Evolutionary conservation across 2,113 vertebrate species (phyloP), one percentile per base, ranked within the genome.

Genomic region (Garra rufa): DNA sequence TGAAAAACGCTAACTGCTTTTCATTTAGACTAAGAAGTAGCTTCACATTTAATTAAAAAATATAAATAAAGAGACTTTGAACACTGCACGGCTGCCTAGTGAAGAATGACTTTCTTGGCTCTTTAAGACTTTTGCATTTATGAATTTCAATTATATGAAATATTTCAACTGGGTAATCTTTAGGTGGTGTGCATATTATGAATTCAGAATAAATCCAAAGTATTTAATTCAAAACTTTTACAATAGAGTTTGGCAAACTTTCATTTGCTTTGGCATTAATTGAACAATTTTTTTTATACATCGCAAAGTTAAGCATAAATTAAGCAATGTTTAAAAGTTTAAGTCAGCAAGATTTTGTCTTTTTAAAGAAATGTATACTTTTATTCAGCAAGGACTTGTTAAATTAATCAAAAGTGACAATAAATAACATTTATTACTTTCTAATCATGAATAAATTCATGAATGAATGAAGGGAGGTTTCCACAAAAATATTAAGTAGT

Each of bases 1-100:
- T 30, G 48, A 59, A 82, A 57, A 84, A 82, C 71, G 80, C 80
- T 85, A 82, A 84, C 79, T 67, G 34, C 30, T 55, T 46, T 34
- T 78, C 28, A 63, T 77, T 43, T 61, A 30, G 74, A 76, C 63
- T 59, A 65, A 57, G 76, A 48, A 76, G 61, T 3, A 24, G 69
- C 19, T 74, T 55, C 50, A 43, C 4, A 41, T 59, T 59, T 75
- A 75, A 50, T 75, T 5, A 41, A 30, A n/a, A 28, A 15, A 15
- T 26, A 1, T 34, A 38, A 28, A 13, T 17, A 15, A 4, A 74
- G 3, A 1, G 44, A 50, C 73, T 50, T 50, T 75, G 44, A 75
- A 28, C 14, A 75, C 24, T 21, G 71, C 24, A 75, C 0, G 43
- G 44, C n/a, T 15, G 70, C 43, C 43, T 44, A 26, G 41, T 44